Conservation (phyloP, 2,113 vertebrate genomes). For the Acrocephalus kingi region DNA sequence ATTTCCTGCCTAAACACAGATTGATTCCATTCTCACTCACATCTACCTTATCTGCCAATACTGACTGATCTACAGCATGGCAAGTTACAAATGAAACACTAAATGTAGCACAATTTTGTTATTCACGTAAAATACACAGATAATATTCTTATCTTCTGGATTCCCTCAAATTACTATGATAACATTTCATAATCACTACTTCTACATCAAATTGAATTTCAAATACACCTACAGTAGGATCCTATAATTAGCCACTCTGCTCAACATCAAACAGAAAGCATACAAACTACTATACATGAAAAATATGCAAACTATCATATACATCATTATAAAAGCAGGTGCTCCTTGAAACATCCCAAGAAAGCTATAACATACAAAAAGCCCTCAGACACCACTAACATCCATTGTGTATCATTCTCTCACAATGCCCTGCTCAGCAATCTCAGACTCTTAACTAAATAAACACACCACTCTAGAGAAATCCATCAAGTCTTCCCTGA, state of each 20-base stretch:
- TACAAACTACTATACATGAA: neutral
- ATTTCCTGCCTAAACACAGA: neutral
- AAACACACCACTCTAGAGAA: neutral
- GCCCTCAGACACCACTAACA: neutral
- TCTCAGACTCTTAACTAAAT: neutral
- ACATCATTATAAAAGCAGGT: neutral
- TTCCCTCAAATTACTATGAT: neutral
- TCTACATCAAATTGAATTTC: neutral
- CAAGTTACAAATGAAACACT: neutral
- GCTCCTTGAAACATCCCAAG: neutral
- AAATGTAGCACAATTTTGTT: neutral
- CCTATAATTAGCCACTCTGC: neutral
- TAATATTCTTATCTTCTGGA: neutral
- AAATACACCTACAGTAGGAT: neutral
- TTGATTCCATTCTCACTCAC: neutral
- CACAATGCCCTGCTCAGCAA: neutral
- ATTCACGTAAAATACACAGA: neutral
- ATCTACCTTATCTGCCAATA: neutral
- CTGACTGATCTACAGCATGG: neutral
- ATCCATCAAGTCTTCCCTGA: neutral
- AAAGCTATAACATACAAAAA: neutral
- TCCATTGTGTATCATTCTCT: neutral
- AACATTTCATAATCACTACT: neutral
- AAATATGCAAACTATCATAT: neutral
- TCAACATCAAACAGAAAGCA: neutral